Percentiles rank a stretch among this genome's conserved stretches.
These are phyloP conservation scores for Smithornis capensis DNA, from an alignment of 2,113 vertebrate genomes.

Conservation along the genomic window DNA sequence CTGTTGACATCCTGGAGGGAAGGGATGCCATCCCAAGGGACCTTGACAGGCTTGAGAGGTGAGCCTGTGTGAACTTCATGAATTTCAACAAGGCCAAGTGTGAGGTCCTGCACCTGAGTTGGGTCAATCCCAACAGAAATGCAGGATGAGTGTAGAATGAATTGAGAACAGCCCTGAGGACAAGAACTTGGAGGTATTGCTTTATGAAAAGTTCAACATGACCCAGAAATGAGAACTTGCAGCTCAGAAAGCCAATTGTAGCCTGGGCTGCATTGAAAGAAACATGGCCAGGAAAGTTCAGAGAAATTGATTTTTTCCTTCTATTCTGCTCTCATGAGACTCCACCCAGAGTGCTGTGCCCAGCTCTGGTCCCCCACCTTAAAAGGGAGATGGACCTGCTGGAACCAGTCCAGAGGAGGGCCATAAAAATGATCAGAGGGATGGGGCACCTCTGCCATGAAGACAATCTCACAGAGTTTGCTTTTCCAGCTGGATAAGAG, in stretches of 20 bases:
- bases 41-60: neutral
- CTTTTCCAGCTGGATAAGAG: neutral
- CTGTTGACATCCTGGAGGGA: rapidly evolving
- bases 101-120: neutral
- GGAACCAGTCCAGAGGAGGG: neutral
- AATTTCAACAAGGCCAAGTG: neutral
- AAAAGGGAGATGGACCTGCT: neutral
- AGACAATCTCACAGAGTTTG: neutral
- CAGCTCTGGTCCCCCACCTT: neutral
- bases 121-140: neutral
- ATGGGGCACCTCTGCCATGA: neutral
- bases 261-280: neutral
- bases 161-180: neutral
- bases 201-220: neutral
- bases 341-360: neutral
- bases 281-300: rapidly evolving
- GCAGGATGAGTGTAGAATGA: neutral
- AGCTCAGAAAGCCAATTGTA: neutral
- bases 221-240: rapidly evolving
- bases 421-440: too few relatives aligned
- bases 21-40: neutral
- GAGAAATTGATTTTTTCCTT: neutral
- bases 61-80: rapidly evolving
- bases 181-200: neutral
- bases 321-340: neutral